Evolutionary conservation across 2,113 vertebrate species (phyloP).

Genomic region (Lutjanus erythropterus): DNA sequence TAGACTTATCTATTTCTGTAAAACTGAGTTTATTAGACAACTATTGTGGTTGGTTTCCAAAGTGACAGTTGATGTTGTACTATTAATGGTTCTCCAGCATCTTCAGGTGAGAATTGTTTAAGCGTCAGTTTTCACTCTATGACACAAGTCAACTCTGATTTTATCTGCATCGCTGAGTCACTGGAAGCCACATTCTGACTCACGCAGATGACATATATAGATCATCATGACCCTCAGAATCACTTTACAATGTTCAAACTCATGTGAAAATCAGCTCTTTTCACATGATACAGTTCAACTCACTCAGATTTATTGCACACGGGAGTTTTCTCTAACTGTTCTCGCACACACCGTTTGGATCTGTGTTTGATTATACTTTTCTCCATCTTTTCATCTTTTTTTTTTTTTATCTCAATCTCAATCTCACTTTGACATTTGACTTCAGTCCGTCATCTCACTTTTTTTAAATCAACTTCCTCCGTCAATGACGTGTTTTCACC

Average conservation of each 20-base stretch:
- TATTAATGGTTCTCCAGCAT: conserved; percentile 29
- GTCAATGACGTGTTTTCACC: background rate
- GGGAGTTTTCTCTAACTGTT: no score
- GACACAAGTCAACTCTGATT: conserved; percentile 22
- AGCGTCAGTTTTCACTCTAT: no score
- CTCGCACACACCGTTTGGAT: background rate
- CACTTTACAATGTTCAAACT: background rate
- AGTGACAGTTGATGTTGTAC: background rate
- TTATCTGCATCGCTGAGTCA: conserved; percentile 20
- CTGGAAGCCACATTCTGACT: conserved; percentile 20
- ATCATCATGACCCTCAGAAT: conserved; percentile 5
- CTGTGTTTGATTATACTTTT: background rate
- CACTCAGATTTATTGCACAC: background rate
- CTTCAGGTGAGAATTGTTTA: conserved; percentile 32
- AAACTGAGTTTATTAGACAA: background rate
- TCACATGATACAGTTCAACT: background rate
- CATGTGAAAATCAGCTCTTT: background rate
- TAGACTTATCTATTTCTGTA: no score
- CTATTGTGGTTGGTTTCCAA: background rate
- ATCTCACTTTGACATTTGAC: background rate
- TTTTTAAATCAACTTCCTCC: conserved; percentile 3
- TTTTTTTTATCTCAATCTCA: background rate
- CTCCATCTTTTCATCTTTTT: background rate
- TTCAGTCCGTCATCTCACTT: background rate
- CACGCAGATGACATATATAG: conserved; percentile 1